Evolutionary conservation across 2,888 invertebrate species (phyloP).

Genomic region (Sminthurinus aureus): DNA sequence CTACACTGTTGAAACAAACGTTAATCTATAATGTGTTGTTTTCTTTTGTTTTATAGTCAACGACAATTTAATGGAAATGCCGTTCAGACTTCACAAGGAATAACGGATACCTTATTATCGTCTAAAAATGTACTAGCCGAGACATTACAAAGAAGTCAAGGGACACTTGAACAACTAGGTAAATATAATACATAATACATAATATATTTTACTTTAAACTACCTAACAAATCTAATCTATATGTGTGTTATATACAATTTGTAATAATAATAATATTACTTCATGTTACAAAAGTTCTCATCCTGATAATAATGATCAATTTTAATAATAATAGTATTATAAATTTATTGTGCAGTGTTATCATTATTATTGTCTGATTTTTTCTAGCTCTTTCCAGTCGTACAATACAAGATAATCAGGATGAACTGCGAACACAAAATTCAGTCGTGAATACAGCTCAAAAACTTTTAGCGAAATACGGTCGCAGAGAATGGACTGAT

Average conservation of each 20-base stretch:
- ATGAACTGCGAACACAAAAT: constrained; percentile 85
- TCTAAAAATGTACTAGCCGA: constrained; percentile 81
- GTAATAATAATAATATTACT: too few species aligned
- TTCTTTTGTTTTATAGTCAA: constrained; percentile 19
- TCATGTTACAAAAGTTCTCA: too few species aligned
- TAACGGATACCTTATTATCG: constrained; percentile 86
- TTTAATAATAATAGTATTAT: too few species aligned
- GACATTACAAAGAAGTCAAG: constrained; percentile 85
- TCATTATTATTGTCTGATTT: too few species aligned
- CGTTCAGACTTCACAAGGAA: constrained; percentile 74
- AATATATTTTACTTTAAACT: too few species aligned
- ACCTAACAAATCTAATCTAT: too few species aligned
- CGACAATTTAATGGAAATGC: constrained; percentile 33
- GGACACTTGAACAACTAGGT: constrained; percentile 80
- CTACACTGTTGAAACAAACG: too few species aligned
- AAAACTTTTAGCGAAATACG: constrained; percentile 92
- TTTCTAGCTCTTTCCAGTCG: constrained; percentile 66
- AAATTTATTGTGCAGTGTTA: too few species aligned
- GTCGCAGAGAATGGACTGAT: constrained; percentile 92
- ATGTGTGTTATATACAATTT: too few species aligned
- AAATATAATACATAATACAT: too few species aligned
- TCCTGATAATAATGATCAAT: too few species aligned
- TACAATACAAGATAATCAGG: constrained; percentile 72
- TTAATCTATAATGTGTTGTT: too few species aligned
- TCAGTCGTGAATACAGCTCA: constrained; percentile 88